Base-by-base conservation (phyloP, 2,113 vertebrate genomes). In the Dolichallabes microphthalmus region DNA sequence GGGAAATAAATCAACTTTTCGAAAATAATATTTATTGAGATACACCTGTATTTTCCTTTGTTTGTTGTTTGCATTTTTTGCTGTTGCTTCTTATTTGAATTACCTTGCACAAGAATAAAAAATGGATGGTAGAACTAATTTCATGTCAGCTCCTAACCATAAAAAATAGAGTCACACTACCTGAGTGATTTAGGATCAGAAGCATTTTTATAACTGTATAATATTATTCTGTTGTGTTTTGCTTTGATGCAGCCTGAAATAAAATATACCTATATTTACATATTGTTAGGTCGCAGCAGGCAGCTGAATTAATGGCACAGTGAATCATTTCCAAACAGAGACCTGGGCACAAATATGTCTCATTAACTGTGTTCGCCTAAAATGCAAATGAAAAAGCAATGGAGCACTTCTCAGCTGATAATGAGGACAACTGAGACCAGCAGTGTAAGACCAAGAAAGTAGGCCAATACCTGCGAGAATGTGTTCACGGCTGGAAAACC, bases 361-460 rank as follows among this genome's bases (percentile, higher is more conserved):
- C 76, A 76, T 75, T 83, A 88, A 78, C 73, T 79, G 52, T 68
- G 68, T 45, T 61, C 61, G 20, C 69, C 66, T 74, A 45, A 85
- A 53, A 82, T 85, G 82, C 50, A 64, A 86, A 86, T 82, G 78
- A 84, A 86, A 82, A 55, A 50, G 4, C 60, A 84, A 27, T 57
- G 4, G 45, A n/a, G 15, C 39, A 39, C 55, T 82, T 63, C n/a
- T 60, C 25, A 71, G 22, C 60, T 57, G 17, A 53, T 82, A 64
- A 86, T 69, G 53, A 76, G 80, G 71, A 69, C 52, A 74, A 55
- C 71, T 39, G 52, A 63, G 79, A 74, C 79, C 66, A n/a, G 58
- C 73, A 13, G 55, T 55, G 35, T 52, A 81, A 52, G 68, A 71
- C 45, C 27, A 58, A 30, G 79, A 50, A 73, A 68, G 64, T 68